phyloP scores from a whole-genome alignment of 2,888 invertebrate genomes.

The Melanchra persicariae region DNA sequence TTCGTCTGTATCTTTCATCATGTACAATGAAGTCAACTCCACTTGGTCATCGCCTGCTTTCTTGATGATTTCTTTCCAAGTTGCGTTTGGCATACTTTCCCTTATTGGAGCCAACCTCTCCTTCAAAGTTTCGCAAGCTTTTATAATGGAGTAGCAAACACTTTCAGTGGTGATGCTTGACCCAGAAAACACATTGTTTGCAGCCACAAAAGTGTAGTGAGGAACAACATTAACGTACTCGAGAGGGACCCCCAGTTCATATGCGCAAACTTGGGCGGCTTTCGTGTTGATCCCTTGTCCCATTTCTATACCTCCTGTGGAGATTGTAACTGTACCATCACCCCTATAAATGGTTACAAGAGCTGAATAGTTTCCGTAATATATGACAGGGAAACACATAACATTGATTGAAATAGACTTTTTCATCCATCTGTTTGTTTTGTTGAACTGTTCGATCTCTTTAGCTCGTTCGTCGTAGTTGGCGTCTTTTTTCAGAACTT shows the following conservation, averaged over 20 bases:
- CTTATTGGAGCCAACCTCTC: slow-evolving; percentile 90
- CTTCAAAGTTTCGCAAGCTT: slow-evolving; percentile 91
- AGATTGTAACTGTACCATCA: slow-evolving; percentile 93
- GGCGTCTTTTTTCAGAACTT: slow-evolving; percentile 87
- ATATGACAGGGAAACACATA: slow-evolving; percentile 92
- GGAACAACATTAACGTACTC: slow-evolving; percentile 91
- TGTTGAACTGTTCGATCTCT: slow-evolving; percentile 90
- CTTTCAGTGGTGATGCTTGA: slow-evolving; percentile 93
- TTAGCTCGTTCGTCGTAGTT: slow-evolving; percentile 89
- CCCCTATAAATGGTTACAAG: slow-evolving; percentile 92
- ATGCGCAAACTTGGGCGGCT: slow-evolving; percentile 94
- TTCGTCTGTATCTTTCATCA: slow-evolving; percentile 90
- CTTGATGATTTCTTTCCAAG: slow-evolving; percentile 91
- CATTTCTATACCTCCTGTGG: slow-evolving; percentile 93
- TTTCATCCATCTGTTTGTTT: slow-evolving; percentile 94
- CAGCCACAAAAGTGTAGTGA: slow-evolving; percentile 89
- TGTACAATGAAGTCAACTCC: slow-evolving; percentile 91
- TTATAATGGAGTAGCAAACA: slow-evolving; percentile 89
- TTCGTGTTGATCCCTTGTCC: slow-evolving; percentile 96
- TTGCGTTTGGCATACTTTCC: slow-evolving; percentile 82
- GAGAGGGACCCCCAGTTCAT: slow-evolving; percentile 93
- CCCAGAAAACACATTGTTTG: slow-evolving; percentile 92
- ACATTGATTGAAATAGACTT: slow-evolving; percentile 92
- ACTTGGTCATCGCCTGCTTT: slow-evolving; percentile 89
- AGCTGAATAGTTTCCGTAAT: slow-evolving; percentile 90